Evolutionary conservation across 2,888 invertebrate genomes (phyloP), one percentile per base, ranked within the genome.

Genomic region (Panzeria rudis): DNA sequence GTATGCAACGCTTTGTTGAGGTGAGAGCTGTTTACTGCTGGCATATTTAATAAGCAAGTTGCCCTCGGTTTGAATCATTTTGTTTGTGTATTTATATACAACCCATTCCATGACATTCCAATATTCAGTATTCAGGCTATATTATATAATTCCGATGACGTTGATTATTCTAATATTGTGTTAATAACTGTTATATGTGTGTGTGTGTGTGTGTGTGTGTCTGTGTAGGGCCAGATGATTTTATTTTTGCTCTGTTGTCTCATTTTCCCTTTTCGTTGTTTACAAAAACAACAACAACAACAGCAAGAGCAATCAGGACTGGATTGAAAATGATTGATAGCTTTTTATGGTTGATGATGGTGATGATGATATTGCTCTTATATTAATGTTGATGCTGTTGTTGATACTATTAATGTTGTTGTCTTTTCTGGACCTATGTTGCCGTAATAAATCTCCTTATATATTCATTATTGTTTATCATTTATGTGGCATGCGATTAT

Each of bases 381-480:
- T 73, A 62, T 73, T 61, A 77, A 77, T 84, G 64, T 9, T 52
- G 38, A 6, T 76, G 66, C 5, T 75, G 69, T 38, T 44, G 29
- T 75, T 73, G 62, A 73, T 62, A 73, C 78, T 85, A 56, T 11
- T 52, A 47, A 23, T 69, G 62, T 59, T 56, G 41, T 78, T 77
- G 82, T 80, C 71, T 69, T 80, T 77, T 80, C 87, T 78, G 83
- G 86, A 86, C 84, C 86, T 82, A 77, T 83, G 84, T 86, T 86
- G 83, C 69, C 87, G 75, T 84, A 87, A 88, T 87, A 86, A 88
- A 88, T 88, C 87, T 88, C 86, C 86, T 86, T 85, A 84, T 68
- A 77, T 81, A 85, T 87, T 83, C 84, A 71, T 87, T 86, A 83
- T 86, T 85, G 78, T 84, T 86, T 84, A 87, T 86, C 85, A 83